Base-by-base conservation (phyloP, 2,888 invertebrate species). In the Sympetrum striolatum region DNA sequence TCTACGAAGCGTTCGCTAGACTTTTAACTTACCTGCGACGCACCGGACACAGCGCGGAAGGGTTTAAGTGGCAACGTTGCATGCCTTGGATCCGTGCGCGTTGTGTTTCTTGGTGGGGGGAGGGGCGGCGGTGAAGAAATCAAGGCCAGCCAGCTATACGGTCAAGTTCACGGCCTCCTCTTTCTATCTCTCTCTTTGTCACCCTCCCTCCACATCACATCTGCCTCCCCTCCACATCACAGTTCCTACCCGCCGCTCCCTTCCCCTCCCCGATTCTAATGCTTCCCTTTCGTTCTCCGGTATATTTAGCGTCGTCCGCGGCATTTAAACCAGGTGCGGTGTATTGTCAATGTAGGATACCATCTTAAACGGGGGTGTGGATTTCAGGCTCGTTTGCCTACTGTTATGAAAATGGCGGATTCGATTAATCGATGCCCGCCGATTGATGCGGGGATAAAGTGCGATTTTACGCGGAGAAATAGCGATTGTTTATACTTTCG, bases 121-220 rank as follows among this genome's bases (percentile, higher is more conserved):
- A 35, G 82, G 35, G 31, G 81, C 2, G 25, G 25, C 12, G 53
- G 82, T 18, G 53, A 35, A 53, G 37, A 35, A 86, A 86, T 86
- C 86, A 86, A 86, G 86, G 86, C 86, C 86, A 86, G 86, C 86
- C 60, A 86, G 86, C 58, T 60, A 86, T 53, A 60, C 86, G 86
- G 86, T 86, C 86, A 86, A 86, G 86, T 86, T 86, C 86, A 86
- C 58, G 86, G 86, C 60, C 58, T 86, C 86, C 82, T 58, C 35
- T 48, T 2, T 31, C 53, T 58, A 44, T n/a, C 53, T 18, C 82
- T 31, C 31, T 48, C 81, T n/a, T 44, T 58, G 58, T 22, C 15
- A 14, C 58, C 58, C 58, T 58, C 58, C 58, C 15, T 58, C 22
- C 58, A 6, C 58, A 14, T 58, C 58, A 58, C 64, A 64, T 25